phyloP scores from a whole-genome alignment of 2,113 vertebrate species.

The Poecile atricapillus region DNA sequence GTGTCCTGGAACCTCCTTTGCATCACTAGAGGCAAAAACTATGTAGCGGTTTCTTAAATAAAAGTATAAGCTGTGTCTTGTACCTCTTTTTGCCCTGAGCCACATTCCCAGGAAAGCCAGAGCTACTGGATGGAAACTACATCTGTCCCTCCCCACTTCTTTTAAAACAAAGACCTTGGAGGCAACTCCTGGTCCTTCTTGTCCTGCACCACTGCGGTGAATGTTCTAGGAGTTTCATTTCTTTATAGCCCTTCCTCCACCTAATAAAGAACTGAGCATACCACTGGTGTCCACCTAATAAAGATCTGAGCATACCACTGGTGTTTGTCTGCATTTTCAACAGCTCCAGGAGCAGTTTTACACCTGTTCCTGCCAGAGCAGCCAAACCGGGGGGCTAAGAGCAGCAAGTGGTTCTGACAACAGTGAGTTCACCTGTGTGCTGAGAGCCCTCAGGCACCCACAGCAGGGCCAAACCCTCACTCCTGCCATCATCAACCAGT shows the following conservation, averaged over 20 bases:
- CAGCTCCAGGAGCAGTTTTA: not conserved
- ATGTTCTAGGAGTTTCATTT: constrained; percentile 52
- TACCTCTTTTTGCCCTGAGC: constrained; percentile 5
- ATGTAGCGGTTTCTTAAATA: constrained; percentile 53
- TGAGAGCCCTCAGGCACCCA: not conserved
- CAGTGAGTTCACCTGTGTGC: not conserved
- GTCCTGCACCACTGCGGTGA: constrained; percentile 1
- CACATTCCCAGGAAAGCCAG: not conserved
- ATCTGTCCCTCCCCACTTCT: not conserved
- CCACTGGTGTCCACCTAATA: constrained; percentile 64
- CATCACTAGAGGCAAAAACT: constrained; percentile 32
- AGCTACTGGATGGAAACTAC: not conserved
- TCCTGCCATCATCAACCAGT: rapidly evolving
- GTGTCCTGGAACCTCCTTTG: constrained; percentile 12
- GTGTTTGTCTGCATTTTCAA: constrained; percentile 25
- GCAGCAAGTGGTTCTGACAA: not conserved
- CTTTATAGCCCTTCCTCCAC: constrained; percentile 51
- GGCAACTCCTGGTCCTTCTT: not conserved
- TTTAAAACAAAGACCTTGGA: not conserved
- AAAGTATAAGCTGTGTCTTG: constrained; percentile 51
- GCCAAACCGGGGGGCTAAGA: not conserved
- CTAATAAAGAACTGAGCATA: constrained; percentile 74
- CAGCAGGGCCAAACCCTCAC: too few relatives aligned
- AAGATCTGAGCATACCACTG: constrained; percentile 61
- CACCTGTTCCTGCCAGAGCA: not conserved